phyloP scores from a whole-genome alignment of 2,113 vertebrate species.

The Ginglymostoma cirratum region DNA sequence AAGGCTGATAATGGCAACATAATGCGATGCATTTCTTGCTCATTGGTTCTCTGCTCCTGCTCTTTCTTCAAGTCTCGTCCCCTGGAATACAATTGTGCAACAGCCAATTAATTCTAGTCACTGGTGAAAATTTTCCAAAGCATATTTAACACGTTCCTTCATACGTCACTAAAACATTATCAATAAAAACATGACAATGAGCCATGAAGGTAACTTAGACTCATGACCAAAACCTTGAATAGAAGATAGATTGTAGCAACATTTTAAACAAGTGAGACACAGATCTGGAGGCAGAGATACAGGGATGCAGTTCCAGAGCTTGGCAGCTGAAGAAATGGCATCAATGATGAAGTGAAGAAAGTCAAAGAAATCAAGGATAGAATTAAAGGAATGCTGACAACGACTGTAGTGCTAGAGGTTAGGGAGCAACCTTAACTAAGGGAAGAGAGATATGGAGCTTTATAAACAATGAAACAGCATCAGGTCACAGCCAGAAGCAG shows the following conservation, averaged over 20 bases:
- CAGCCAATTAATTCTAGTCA: background rate
- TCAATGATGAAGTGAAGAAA: too few species aligned
- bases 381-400: too few species aligned
- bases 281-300: background rate
- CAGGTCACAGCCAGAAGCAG: too few species aligned
- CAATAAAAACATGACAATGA: background rate
- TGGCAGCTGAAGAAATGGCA: too few species aligned
- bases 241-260: background rate
- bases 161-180: too few species aligned
- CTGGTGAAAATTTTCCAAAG: background rate
- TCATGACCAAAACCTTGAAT: background rate
- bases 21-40: constrained; percentile 88
- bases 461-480: too few species aligned
- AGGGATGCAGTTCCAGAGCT: background rate
- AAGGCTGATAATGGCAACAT: constrained; percentile 84
- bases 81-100: constrained; percentile 51
- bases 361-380: too few species aligned
- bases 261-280: background rate
- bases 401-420: too few species aligned
- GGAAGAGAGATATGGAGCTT: too few species aligned
- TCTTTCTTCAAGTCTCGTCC: constrained; percentile 75
- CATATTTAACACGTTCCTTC: background rate
- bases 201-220: background rate
- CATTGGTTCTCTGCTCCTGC: constrained; percentile 73
- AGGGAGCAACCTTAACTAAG: too few species aligned